Evolutionary conservation across 2,888 invertebrate species (phyloP).

Genomic region (Agrotis ipsilon): DNA sequence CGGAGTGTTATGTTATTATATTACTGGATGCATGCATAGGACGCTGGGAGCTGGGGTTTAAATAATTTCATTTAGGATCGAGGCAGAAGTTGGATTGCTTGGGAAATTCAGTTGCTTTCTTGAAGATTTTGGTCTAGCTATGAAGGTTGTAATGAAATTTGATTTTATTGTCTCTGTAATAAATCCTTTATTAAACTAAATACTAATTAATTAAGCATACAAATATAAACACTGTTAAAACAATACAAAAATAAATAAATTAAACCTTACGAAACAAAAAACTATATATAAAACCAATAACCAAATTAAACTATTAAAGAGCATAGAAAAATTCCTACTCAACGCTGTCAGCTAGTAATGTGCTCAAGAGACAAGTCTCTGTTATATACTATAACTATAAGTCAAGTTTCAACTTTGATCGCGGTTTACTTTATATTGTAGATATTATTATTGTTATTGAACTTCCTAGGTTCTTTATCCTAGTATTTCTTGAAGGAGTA

Average conservation of each 20-base stretch:
- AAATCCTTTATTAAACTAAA: no score
- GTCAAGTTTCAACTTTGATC: background rate
- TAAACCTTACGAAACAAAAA: no score
- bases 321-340: no score
- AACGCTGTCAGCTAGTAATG: no score
- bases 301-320: no score
- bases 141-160: background rate
- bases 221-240: no score
- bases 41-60: constrained; percentile 2
- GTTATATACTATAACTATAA: no score
- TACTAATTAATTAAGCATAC: no score
- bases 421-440: background rate
- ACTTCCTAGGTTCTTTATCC: background rate
- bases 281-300: no score
- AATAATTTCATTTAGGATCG: constrained; percentile 44
- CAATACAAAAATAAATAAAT: no score
- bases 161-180: background rate
- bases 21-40: constrained; percentile 27
- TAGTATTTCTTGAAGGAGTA: background rate
- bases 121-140: background rate
- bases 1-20: constrained; percentile 46
- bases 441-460: background rate
- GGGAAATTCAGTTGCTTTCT: background rate
- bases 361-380: no score
- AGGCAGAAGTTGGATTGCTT: constrained; percentile 27